phyloP scores from a whole-genome alignment of 2,797 vertebrate species.

The Zenarchopterus dispar region DNA sequence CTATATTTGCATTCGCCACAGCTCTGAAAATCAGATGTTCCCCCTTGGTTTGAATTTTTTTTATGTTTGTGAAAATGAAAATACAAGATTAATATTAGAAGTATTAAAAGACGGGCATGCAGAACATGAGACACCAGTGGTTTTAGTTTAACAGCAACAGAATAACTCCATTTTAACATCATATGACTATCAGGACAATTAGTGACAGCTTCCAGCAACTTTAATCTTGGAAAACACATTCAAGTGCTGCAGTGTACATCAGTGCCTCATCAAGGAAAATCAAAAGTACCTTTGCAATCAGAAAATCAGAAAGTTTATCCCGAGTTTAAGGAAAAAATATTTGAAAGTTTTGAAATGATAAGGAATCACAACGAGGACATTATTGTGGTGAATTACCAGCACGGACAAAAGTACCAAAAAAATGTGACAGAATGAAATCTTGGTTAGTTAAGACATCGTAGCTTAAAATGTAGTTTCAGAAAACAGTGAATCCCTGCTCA shows the following conservation, averaged over 20 bases:
- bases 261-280: conserved; percentile 55
- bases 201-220: conserved; percentile 52
- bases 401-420: conserved; percentile 35
- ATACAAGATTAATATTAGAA: too few species aligned
- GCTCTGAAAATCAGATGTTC: too few species aligned
- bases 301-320: conserved; percentile 35
- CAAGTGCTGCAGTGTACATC: conserved; percentile 63
- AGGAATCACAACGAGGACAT: conserved; percentile 21
- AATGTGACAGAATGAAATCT: conserved; percentile 31
- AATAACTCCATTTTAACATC: conserved; percentile 37
- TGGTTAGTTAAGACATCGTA: conserved; percentile 15
- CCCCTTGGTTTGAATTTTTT: too few species aligned
- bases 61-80: too few species aligned
- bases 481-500: background rate
- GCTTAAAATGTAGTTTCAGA: conserved; percentile 13
- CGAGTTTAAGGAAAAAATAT: conserved; percentile 40
- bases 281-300: conserved; percentile 70
- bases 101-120: too few species aligned
- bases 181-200: conserved; percentile 60
- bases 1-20: too few species aligned
- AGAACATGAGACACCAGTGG: background rate
- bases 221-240: conserved; percentile 66
- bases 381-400: conserved; percentile 41
- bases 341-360: conserved; percentile 39
- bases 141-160: background rate